A percentile compares a stretch with the other conserved stretches of the same genome.
These are phyloP conservation scores for Heliothis subflexa DNA, from an alignment of 1,140 invertebrate species.

Conservation along the genomic window DNA sequence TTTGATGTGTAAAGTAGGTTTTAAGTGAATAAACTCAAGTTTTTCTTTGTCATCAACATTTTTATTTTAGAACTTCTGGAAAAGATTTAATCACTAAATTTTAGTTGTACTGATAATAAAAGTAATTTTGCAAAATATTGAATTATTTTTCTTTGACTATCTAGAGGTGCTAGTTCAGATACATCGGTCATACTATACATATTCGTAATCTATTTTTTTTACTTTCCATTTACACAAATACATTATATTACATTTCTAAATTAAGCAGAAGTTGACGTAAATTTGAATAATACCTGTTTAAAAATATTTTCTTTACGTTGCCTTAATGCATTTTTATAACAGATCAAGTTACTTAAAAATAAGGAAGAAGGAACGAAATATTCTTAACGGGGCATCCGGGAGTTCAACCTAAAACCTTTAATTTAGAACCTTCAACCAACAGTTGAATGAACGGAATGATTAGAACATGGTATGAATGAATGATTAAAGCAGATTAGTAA, in stretches of 20 bases:
- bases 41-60: not conserved
- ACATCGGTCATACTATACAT: not conserved
- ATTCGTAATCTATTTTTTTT: too few species aligned
- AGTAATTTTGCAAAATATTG: too few species aligned
- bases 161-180: too few species aligned
- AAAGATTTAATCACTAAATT: too few species aligned
- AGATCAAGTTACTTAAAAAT: not conserved
- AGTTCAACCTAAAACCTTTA: too few species aligned
- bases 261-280: not conserved
- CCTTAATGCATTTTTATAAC: conserved; percentile 11
- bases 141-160: too few species aligned
- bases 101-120: too few species aligned
- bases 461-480: not conserved
- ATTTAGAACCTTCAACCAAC: not conserved
- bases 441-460: conserved; percentile 26
- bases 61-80: not conserved
- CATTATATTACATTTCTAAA: too few species aligned
- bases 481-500: not conserved
- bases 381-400: not conserved
- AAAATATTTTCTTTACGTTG: not conserved
- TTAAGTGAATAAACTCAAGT: not conserved
- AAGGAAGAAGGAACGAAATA: not conserved
- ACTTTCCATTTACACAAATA: too few species aligned
- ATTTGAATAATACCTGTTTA: not conserved
- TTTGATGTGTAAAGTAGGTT: not conserved